phyloP scores from a whole-genome alignment of 2,888 invertebrate genomes.

The Cheilosia grossa region DNA sequence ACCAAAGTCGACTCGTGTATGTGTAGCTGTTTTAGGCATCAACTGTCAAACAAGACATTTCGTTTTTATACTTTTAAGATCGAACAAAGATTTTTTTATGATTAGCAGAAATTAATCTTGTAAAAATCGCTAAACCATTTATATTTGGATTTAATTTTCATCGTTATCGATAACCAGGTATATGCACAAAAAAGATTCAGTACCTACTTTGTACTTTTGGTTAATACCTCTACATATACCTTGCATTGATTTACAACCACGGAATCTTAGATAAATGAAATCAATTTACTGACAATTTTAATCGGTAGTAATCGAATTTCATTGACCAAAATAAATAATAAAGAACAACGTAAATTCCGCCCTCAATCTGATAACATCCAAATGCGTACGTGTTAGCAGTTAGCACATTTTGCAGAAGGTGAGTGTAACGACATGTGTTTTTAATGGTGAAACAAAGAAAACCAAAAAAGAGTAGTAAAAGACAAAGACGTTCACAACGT shows the following conservation, averaged over 20 bases:
- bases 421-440: background rate
- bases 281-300: no score
- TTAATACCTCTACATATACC: no score
- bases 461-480: no score
- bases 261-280: slow-evolving; percentile 9
- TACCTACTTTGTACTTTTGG: background rate
- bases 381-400: background rate
- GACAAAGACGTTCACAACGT: no score
- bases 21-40: no score
- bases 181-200: background rate
- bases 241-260: slow-evolving; percentile 8
- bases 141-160: background rate
- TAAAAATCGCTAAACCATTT: no score
- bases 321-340: slow-evolving; percentile 27
- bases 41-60: no score
- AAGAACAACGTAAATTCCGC: background rate
- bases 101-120: no score
- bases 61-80: no score
- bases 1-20: no score
- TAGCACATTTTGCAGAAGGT: background rate
- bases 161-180: background rate
- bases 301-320: slow-evolving; percentile 8
- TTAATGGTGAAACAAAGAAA: no score
- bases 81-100: no score
- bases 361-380: background rate